Evolutionary conservation across 1,140 invertebrate species (phyloP), one percentile per base, ranked within the genome.

Genomic region (Mercenaria mercenaria): DNA sequence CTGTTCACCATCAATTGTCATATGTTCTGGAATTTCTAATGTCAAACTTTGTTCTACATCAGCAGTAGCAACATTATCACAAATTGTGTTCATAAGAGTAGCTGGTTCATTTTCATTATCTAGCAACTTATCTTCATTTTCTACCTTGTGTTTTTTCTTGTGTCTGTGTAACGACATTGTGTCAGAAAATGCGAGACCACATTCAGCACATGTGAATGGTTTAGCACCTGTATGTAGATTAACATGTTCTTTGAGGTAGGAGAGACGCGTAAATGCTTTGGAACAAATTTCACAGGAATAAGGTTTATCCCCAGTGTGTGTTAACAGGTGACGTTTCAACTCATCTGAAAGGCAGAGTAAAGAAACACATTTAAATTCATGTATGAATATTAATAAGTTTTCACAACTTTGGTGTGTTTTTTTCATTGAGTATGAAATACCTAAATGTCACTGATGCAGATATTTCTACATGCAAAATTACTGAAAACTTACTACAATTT

Each of bases 281-380:
- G 98, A 97, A 95, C 99, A 99, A 93, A 99, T 98, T 81, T 97
- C 97, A 95, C 99, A 99, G n/a, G 98, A 97, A 96, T 99, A 99
- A 0, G 99, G 99, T 93, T 99, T 99, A 96, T 99, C 99, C 0
- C 99, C 93, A 39, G 92, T 92, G 74, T 94, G 93, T 69, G 98
- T 88, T 32, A 88, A 26, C n/a, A 43, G 6, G n/a, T 88, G 85
- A 23, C 72, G 52, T 20, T 76, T 79, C 0, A 88, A 59, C 2
- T 74, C 82, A 84, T 84, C 82, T 84, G 82, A 34, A 84, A 84
- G n/a, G n/a, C n/a, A n/a, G 29, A 15, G 26, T 67, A 76, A 11
- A 41, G 18, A 2, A 41, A 43, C 34, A 76, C 4, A 37, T 15
- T 2, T 69, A 32, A 69, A 26, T 32, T 69, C 37, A 64, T 26